Conservation (phyloP, 2,888 invertebrate species). For the Cataglyphis livida region DNA sequence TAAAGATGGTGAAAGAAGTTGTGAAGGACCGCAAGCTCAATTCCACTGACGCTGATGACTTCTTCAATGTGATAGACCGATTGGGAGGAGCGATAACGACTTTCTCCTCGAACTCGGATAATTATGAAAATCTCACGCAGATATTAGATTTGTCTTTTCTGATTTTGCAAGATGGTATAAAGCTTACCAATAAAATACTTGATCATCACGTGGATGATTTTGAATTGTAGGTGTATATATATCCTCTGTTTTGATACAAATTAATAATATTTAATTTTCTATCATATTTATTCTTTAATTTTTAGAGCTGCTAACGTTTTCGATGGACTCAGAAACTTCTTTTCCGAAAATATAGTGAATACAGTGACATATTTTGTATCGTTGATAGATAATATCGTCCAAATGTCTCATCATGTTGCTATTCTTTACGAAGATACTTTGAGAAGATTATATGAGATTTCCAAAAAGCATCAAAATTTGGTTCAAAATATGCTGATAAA, state of each 20-base stretch:
- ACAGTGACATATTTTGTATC: constrained; percentile 77
- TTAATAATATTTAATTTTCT: neutral
- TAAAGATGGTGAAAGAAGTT: constrained; percentile 73
- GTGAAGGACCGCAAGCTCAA: constrained; percentile 36
- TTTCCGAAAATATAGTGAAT: constrained; percentile 77
- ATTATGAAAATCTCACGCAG: constrained; percentile 69
- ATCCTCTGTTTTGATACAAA: neutral
- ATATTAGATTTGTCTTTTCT: constrained; percentile 74
- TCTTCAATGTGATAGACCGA: constrained; percentile 63
- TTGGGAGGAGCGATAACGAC: constrained; percentile 47
- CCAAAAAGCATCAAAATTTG: constrained; percentile 71
- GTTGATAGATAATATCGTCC: constrained; percentile 74
- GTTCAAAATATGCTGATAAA: constrained; percentile 75
- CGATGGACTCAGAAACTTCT: constrained; percentile 73
- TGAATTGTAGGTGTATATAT: constrained; percentile 71
- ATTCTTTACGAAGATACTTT: constrained; percentile 77
- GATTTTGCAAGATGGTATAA: constrained; percentile 76
- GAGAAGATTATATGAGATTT: constrained; percentile 74
- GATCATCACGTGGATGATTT: constrained; percentile 73
- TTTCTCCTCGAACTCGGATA: constrained; percentile 39
- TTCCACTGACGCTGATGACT: constrained; percentile 38
- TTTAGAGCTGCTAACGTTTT: constrained; percentile 79
- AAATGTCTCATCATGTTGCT: constrained; percentile 77
- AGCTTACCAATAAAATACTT: constrained; percentile 75
- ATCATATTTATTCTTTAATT: constrained; percentile 23